phyloP scores from a whole-genome alignment of 35 echinoderm and acorn worm genomes.

The Strongylocentrotus purpuratus region DNA sequence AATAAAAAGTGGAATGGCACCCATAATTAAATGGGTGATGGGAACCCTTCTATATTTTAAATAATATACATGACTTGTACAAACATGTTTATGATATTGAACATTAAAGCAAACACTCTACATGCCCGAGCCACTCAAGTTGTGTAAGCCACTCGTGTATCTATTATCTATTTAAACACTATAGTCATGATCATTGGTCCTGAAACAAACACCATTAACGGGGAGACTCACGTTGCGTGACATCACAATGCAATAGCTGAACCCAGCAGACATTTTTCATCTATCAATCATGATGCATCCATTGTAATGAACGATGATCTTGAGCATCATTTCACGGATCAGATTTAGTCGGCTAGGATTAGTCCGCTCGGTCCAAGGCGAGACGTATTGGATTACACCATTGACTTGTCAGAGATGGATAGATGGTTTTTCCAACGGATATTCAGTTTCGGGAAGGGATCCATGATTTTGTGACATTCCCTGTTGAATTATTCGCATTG shows the following conservation, averaged over 20 bases:
- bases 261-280: not conserved
- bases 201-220: no score
- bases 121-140: no score
- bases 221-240: not conserved
- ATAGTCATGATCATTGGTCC: no score
- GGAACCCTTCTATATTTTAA: no score
- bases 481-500: not conserved
- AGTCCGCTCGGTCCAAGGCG: not conserved
- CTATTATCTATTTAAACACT: no score
- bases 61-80: no score
- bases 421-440: not conserved
- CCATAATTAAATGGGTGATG: no score
- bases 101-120: no score
- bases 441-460: not conserved
- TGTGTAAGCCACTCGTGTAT: no score
- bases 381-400: not conserved
- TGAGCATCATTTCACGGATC: not conserved
- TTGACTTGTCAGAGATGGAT: not conserved
- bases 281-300: not conserved
- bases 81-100: no score
- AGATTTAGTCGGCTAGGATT: not conserved
- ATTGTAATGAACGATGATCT: conserved; percentile 3
- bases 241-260: not conserved
- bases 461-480: not conserved
- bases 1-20: no score